Conservation (phyloP, 1,140 invertebrate species). For the Heliothis subflexa region DNA sequence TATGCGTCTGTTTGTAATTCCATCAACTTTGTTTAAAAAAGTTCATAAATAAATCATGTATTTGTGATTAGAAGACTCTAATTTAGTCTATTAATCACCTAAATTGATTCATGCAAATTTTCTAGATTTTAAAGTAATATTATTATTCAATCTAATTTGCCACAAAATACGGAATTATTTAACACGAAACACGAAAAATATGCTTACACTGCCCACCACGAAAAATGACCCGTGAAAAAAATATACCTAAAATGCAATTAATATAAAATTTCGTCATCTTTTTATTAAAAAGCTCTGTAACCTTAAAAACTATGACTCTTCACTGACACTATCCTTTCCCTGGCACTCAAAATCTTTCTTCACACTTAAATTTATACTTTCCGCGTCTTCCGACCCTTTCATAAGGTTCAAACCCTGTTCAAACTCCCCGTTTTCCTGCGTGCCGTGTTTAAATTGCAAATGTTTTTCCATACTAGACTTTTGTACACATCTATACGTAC, state of each 20-base stretch:
- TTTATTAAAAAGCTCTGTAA: not conserved
- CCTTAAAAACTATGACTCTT: conserved; percentile 28
- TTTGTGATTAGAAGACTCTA: too few relatives aligned
- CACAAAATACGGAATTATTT: too few relatives aligned
- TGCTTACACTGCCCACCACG: not conserved
- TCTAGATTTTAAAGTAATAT: too few relatives aligned
- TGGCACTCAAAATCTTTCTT: conserved; percentile 60
- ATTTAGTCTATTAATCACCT: too few relatives aligned
- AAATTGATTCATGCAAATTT: too few relatives aligned
- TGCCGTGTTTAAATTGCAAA: conserved; percentile 75
- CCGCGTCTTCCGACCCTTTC: conserved; percentile 55
- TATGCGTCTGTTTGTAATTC: too few relatives aligned
- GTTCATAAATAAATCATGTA: too few relatives aligned
- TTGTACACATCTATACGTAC: conserved; percentile 79
- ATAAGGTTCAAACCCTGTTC: conserved; percentile 29
- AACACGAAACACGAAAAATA: too few relatives aligned
- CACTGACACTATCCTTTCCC: conserved; percentile 18
- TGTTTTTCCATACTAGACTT: conserved; percentile 83
- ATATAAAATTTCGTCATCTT: not conserved
- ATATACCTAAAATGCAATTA: conserved; percentile 2
- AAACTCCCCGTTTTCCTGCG: conserved; percentile 40
- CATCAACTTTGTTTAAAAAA: too few relatives aligned
- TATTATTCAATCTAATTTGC: too few relatives aligned
- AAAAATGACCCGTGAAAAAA: not conserved
- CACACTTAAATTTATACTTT: conserved; percentile 74